phyloP scores from a whole-genome alignment of 2,113 vertebrate genomes.

The Thamnaconus septentrionalis region DNA sequence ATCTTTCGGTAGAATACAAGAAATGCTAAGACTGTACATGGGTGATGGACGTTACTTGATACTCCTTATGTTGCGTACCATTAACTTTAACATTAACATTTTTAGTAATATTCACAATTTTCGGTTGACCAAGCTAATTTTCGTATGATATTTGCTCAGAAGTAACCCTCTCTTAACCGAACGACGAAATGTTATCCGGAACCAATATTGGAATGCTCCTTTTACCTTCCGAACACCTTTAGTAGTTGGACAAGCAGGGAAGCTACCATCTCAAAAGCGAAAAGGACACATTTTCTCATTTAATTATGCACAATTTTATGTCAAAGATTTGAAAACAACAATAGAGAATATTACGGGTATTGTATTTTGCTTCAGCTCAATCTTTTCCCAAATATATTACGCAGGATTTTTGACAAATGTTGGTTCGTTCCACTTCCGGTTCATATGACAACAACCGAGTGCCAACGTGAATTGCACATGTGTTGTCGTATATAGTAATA shows the following conservation, averaged over 20 bases:
- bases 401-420: neutral
- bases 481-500: neutral
- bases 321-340: no score
- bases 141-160: no score
- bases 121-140: no score
- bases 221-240: conserved; percentile 43
- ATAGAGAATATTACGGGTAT: no score
- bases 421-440: conserved; percentile 62
- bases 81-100: no score
- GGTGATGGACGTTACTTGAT: neutral
- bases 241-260: conserved; percentile 16
- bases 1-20: conserved; percentile 35
- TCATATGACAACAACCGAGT: conserved; percentile 48
- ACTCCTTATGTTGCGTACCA: neutral
- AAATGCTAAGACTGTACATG: neutral
- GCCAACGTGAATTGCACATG: conserved; percentile 58
- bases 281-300: no score
- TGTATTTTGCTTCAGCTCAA: no score
- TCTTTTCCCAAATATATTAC: no score
- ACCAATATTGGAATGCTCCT: no score
- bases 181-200: neutral
- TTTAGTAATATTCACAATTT: no score
- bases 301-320: no score
- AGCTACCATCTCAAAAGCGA: no score
- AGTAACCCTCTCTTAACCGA: neutral